These are phyloP conservation scores for Nyctibius bracteatus DNA, from an alignment of 2,113 vertebrate species.

Conservation along the genomic window DNA sequence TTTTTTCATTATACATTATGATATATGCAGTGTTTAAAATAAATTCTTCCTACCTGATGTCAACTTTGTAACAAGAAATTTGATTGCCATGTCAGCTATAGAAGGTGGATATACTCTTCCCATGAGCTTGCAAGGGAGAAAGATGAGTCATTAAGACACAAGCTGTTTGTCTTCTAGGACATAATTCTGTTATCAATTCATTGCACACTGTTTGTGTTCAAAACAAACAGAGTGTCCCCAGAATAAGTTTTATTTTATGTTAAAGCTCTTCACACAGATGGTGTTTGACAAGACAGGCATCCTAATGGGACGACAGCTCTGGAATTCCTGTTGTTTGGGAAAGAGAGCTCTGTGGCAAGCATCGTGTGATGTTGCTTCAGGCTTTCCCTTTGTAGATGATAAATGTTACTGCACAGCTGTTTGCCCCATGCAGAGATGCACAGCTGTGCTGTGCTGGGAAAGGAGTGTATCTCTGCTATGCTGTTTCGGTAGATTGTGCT, in stretches of 20 bases:
- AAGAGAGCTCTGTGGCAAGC: background rate
- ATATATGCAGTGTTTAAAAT: background rate
- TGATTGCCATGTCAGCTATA: background rate
- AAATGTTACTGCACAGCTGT: background rate
- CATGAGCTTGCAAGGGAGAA: background rate
- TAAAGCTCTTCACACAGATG: slow-evolving; percentile 3
- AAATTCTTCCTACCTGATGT: background rate
- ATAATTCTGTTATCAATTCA: slow-evolving; percentile 28
- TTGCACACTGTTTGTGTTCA: background rate
- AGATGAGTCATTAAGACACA: slow-evolving; percentile 25
- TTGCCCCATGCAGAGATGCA: background rate
- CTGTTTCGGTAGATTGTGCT: background rate
- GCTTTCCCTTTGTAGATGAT: background rate
- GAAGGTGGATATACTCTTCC: slow-evolving; percentile 1
- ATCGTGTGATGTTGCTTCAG: background rate
- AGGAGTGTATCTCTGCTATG: background rate
- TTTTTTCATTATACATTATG: background rate
- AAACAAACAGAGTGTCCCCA: background rate
- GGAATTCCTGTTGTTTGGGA: slow-evolving; percentile 17
- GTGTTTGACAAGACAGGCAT: background rate
- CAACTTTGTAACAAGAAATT: background rate
- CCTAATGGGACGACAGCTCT: background rate
- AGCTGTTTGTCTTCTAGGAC: background rate
- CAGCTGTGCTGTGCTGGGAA: background rate
- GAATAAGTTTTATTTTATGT: background rate